These are phyloP conservation scores for Archegozetes longisetosus DNA, from an alignment of 1,140 invertebrate species.

Conservation along the genomic window DNA sequence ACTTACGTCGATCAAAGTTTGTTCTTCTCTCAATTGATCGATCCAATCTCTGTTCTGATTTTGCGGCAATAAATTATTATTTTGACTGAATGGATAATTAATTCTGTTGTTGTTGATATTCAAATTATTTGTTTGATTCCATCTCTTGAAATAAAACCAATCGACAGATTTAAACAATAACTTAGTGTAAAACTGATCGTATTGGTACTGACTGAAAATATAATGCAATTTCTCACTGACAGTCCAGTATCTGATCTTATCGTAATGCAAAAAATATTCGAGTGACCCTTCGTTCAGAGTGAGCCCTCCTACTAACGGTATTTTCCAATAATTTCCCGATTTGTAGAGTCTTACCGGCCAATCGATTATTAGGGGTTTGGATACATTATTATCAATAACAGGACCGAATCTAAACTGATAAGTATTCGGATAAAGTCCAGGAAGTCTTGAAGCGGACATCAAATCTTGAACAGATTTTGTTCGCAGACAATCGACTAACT, in stretches of 20 bases:
- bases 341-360: slow-evolving; percentile 23
- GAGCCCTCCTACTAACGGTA: slow-evolving; percentile 27
- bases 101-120: neutral
- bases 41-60: neutral
- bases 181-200: neutral
- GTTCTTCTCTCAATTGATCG: neutral
- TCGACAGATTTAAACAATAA: neutral
- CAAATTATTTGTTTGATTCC: neutral
- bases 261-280: neutral
- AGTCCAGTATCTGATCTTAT: slow-evolving; percentile 6
- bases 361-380: slow-evolving; percentile 24
- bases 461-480: neutral
- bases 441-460: slow-evolving; percentile 2
- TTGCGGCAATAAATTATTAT: neutral
- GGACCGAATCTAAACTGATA: slow-evolving; percentile 21
- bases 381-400: slow-evolving; percentile 25
- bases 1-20: neutral
- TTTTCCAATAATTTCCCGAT: slow-evolving; percentile 21
- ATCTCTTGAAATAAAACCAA: slow-evolving; percentile 4
- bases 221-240: neutral
- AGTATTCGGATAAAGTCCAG: neutral
- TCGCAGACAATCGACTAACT: slow-evolving; percentile 12
- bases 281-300: slow-evolving; percentile 19
- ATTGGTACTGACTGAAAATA: slow-evolving; percentile 3
- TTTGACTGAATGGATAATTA: neutral